These are phyloP conservation scores for Tenebrosternarchus preto DNA, from an alignment of 2,113 vertebrate genomes.

Conservation along the genomic window DNA sequence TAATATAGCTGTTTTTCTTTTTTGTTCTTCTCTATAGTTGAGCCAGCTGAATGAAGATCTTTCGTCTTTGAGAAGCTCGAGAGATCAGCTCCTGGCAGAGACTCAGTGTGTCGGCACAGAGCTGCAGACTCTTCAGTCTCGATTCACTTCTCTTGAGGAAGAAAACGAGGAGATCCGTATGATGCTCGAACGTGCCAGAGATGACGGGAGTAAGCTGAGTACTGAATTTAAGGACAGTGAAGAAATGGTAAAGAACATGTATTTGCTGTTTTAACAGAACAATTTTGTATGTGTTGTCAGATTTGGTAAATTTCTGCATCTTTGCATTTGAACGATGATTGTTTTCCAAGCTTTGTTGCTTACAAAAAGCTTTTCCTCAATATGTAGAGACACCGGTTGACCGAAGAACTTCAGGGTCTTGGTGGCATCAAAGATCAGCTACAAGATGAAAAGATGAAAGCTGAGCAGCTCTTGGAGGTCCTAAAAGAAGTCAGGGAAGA, in stretches of 20 bases:
- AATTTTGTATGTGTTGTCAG: not conserved
- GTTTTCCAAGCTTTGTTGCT: too few species aligned
- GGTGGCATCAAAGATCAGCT: constrained; percentile 27
- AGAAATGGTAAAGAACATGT: not conserved
- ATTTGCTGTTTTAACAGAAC: not conserved
- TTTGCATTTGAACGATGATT: too few species aligned
- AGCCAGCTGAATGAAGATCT: constrained; percentile 28
- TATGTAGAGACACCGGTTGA: constrained; percentile 22
- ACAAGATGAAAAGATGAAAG: constrained; percentile 12
- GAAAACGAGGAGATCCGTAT: constrained; percentile 55
- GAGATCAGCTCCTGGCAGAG: constrained; percentile 27
- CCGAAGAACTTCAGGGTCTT: constrained; percentile 30
- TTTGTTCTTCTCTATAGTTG: constrained; percentile 14
- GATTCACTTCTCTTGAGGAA: constrained; percentile 47
- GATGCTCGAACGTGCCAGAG: constrained; percentile 14
- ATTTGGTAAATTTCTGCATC: not conserved
- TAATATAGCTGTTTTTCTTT: too few species aligned
- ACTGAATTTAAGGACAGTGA: constrained; percentile 27
- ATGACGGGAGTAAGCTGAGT: not conserved
- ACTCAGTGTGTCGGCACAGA: not conserved
- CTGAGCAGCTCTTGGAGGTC: constrained; percentile 22
- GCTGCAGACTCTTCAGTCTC: constrained; percentile 46
- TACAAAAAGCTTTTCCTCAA: not conserved
- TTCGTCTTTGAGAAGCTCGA: not conserved
- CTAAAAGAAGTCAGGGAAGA: constrained; percentile 23